Percentiles rank a stretch among this genome's conserved stretches.
phyloP scores from a whole-genome alignment of 1,140 invertebrate species.

The Lepidurus packardi region DNA sequence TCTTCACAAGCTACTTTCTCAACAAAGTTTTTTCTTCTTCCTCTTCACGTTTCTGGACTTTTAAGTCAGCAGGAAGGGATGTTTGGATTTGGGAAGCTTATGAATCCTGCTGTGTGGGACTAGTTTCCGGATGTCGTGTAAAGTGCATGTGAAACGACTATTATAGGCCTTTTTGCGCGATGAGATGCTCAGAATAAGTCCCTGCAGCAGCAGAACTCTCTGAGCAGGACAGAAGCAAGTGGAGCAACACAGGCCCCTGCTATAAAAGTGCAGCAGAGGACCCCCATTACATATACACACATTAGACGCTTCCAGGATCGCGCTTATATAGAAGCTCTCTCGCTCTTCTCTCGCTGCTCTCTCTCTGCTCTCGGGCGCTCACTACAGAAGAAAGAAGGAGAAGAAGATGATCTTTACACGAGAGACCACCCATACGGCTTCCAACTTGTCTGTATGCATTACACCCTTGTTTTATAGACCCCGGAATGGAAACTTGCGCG shows the following conservation, averaged over 20 bases:
- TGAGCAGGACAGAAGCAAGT: slow-evolving; percentile 8
- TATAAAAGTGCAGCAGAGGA: slow-evolving; percentile 1
- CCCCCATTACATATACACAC: slow-evolving; percentile 19
- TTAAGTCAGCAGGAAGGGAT: not conserved
- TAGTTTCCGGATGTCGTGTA: slow-evolving; percentile 6
- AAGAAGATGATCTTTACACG: slow-evolving; percentile 15
- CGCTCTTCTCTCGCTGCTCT: not conserved
- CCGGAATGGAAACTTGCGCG: not conserved
- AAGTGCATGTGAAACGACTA: not conserved
- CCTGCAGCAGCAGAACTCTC: not conserved
- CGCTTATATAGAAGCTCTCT: no score
- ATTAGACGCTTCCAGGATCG: not conserved
- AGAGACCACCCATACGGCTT: not conserved
- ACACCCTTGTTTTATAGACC: not conserved
- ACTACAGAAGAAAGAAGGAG: not conserved
- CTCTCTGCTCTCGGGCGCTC: not conserved
- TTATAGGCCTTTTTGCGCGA: not conserved
- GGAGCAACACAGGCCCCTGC: slow-evolving; percentile 2
- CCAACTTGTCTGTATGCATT: not conserved
- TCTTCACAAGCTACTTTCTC: no score
- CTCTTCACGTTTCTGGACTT: not conserved
- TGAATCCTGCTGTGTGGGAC: not conserved
- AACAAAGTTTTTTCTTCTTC: not conserved
- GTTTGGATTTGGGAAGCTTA: not conserved
- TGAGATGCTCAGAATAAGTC: not conserved